Base-by-base conservation (phyloP, 1,140 invertebrate genomes). In the Drosophila kohkoa region DNA sequence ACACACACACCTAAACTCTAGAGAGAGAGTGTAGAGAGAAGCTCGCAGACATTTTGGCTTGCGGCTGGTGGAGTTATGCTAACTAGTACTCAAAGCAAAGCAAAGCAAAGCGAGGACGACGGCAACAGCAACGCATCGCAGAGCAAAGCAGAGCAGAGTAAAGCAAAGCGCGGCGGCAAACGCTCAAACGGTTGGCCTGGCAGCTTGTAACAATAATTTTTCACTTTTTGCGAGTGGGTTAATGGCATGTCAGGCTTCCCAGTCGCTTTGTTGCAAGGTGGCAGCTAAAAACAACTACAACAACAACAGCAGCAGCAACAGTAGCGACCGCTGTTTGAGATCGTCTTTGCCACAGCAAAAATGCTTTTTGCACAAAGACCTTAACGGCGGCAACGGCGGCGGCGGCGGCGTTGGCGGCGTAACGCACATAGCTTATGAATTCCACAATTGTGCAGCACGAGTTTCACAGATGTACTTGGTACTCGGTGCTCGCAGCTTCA, bases 201-300 rank as follows among this genome's bases (percentile, higher is more conserved):
- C 62, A 79, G 79, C 82, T 79, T 79, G 79, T 70, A 71, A 87
- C 83, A 87, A 87, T 87, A 87, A 87, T 87, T 86, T 87, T 87
- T 60, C 77, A 70, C 77, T 87, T 87, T 87, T 87, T 86, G 81
- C 64, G 73, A 83, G 77, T 70, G 81, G 81, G 81, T 80, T 80
- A 83, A 83, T 80, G 81, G 73, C 68, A 83, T 78, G 59, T 49
- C 52, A 55, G 49, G 46, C 38, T 7, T 16, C 6, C 3, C 45
- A 20, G 35, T 7, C 51, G 28, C 13, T 30, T 1, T 32, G 51
- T 1, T 52, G 51, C 2, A 32, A 30, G 51, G 28, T 32, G 51
- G 51, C 7, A 32, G 58, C 35, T 32, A 38, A 38, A 7, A 38
- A 10, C 35, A 3, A 10, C 35, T 11, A 10, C 35, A 8, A 38